Percentiles rank a stretch among this genome's conserved stretches.
These are phyloP conservation scores for Hyla sarda DNA, from an alignment of 2,113 vertebrate species.

Conservation along the genomic window DNA sequence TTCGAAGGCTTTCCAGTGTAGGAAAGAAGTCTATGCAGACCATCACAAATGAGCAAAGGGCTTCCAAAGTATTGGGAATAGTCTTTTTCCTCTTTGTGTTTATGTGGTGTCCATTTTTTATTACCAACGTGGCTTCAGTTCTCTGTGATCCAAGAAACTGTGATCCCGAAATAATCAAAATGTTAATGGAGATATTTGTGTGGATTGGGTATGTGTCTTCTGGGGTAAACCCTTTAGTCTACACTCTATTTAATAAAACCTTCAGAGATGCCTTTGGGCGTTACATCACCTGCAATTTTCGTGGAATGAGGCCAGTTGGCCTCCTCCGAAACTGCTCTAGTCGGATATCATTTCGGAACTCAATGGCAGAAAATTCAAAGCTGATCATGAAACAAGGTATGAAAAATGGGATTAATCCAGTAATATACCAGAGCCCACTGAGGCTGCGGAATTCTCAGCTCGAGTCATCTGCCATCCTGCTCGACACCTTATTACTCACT, in stretches of 20 bases:
- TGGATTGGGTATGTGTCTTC: constrained; percentile 98
- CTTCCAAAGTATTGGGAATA: constrained; percentile 95
- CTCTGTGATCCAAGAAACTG: constrained; percentile 82
- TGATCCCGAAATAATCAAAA: constrained; percentile 75
- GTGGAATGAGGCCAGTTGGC: constrained; percentile 67
- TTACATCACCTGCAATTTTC: constrained; percentile 93
- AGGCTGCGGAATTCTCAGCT: constrained; percentile 73
- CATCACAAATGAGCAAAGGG: constrained; percentile 93
- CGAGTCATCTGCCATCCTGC: constrained; percentile 77
- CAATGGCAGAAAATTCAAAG: constrained; percentile 88
- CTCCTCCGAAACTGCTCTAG: constrained; percentile 73
- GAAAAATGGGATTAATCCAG: constrained; percentile 84
- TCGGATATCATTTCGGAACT: constrained; percentile 81
- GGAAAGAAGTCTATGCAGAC: constrained; percentile 94
- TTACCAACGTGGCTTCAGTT: constrained; percentile 91
- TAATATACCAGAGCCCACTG: constrained; percentile 84
- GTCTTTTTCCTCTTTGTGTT: constrained; percentile 95
- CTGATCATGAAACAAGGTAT: constrained; percentile 87
- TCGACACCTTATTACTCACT: constrained; percentile 84
- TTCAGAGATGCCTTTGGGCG: constrained; percentile 92
- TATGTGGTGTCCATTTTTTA: constrained; percentile 99
- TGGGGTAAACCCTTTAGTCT: constrained; percentile 95
- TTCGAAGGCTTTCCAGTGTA: constrained; percentile 80
- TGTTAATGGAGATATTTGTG: constrained; percentile 93
- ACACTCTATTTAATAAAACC: constrained; percentile 97